These are phyloP conservation scores for cattle (Bos taurus) DNA, from an alignment of 2,113 vertebrate genomes.

Conservation along the genomic window DNA sequence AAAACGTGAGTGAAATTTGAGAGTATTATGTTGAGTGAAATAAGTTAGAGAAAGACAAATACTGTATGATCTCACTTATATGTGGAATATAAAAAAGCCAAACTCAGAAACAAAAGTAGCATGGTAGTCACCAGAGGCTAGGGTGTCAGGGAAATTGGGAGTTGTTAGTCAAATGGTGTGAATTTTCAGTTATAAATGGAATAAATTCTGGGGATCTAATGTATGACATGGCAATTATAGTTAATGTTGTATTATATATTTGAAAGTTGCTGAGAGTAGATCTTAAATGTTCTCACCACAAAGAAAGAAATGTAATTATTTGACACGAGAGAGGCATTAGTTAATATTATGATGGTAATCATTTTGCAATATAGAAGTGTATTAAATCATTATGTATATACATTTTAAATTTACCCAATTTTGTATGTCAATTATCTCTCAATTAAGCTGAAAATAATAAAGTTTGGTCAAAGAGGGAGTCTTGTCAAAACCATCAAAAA, in stretches of 20 bases:
- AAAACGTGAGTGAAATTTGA: background rate
- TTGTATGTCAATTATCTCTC: background rate
- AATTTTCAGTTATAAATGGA: background rate
- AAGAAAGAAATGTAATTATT: background rate
- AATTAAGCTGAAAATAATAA: background rate
- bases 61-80: background rate
- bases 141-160: background rate
- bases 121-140: background rate
- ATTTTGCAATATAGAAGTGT: background rate
- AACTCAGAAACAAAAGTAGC: background rate
- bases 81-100: background rate
- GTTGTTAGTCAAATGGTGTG: background rate
- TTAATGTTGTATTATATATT: background rate
- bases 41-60: background rate
- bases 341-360: background rate
- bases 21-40: background rate
- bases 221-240: background rate
- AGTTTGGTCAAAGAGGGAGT: background rate
- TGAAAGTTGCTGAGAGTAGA: background rate
- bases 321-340: background rate
- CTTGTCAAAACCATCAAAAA: background rate
- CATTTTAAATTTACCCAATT: background rate
- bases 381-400: background rate
- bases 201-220: background rate
- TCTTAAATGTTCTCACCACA: background rate